Conservation (phyloP, 2,113 vertebrate genomes). For the human region DNA sequence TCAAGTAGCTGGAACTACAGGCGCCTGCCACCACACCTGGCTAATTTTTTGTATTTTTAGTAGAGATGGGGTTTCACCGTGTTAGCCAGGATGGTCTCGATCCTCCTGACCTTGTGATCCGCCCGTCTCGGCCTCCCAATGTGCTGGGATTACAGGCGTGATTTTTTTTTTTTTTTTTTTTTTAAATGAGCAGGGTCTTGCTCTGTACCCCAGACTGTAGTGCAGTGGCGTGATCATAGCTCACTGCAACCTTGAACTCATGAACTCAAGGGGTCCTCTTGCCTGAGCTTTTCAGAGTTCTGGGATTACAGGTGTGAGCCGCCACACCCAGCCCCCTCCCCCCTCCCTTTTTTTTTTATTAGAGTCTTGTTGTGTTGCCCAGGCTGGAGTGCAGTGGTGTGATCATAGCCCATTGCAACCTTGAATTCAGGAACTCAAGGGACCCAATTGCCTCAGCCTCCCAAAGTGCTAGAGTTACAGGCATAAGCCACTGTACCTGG, state of each 20-base stretch:
- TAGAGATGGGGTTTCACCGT: too few relatives aligned
- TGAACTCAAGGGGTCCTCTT: not conserved
- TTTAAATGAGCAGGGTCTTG: not conserved
- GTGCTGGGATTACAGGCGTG: too few relatives aligned
- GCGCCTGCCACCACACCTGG: too few relatives aligned
- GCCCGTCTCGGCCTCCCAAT: accelerated
- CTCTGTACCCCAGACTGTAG: not conserved
- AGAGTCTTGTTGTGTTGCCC: not conserved
- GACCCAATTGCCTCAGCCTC: not conserved
- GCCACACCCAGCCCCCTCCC: too few relatives aligned
- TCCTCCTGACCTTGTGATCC: too few relatives aligned
- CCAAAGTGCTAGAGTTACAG: not conserved
- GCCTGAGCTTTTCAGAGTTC: not conserved
- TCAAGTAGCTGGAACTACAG: too few relatives aligned
- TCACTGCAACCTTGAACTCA: not conserved
- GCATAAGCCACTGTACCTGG: not conserved
- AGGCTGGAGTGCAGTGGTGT: not conserved
- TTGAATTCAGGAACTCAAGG: not conserved
- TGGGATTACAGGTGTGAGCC: not conserved
- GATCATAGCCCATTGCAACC: too few relatives aligned
- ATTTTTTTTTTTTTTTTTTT: not conserved
- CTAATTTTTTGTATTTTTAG: too few relatives aligned
- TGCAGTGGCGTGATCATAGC: not conserved
- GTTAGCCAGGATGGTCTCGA: too few relatives aligned
- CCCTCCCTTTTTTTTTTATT: not conserved